Evolutionary conservation across 2,797 vertebrate genomes (phyloP), one percentile per base, ranked within the genome.

Genomic region (Cirrhinus mrigala): DNA sequence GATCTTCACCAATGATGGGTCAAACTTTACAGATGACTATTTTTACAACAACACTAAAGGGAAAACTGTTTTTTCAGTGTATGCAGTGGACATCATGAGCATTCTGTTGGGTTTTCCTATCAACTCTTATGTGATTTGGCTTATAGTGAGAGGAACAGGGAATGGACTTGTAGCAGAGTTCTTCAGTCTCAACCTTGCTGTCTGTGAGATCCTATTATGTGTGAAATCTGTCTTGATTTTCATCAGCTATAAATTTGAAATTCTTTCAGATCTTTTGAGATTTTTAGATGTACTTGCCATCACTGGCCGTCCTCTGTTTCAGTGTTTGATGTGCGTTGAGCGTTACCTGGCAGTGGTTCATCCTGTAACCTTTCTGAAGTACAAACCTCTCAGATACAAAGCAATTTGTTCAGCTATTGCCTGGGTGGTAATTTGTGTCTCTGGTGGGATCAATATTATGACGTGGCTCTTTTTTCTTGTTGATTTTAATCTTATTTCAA

Each of bases 321-420:
- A 81, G 18, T 46, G 84, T 29, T 48, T 81, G 58, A 79, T 88
- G 1, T 86, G 83, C 81, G 29, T 71, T 50, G 79, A 87, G 78
- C 73, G 76, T 44, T 89, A 86, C 66, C 46, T 86, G 54, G 87
- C 87, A 20, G 80, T 89, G 54, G 24, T 88, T 12, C 84, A 83
- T 66, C 87, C 88, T 69, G 68, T 86, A 44, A 37, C 64, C 46
- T 88, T 88, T 37, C 81, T 85, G 37, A 89, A 80, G 29, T 81
- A 3, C 46, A 62, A 62, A 6, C 4, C 24, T 62, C 60, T 62
- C 24, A 27, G 60, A 62, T 62, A 15, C 12, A 62, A 27, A 62
- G 60, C 12, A 6, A 15, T 62, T 27, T 62, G 24, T 27, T 27
- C 11, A 27, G 60, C 14, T 27, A 62, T 62, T 27, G 60, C 3